These are phyloP conservation scores for Chascanopsetta lugubris DNA, from an alignment of 2,113 vertebrate genomes.

Conservation along the genomic window DNA sequence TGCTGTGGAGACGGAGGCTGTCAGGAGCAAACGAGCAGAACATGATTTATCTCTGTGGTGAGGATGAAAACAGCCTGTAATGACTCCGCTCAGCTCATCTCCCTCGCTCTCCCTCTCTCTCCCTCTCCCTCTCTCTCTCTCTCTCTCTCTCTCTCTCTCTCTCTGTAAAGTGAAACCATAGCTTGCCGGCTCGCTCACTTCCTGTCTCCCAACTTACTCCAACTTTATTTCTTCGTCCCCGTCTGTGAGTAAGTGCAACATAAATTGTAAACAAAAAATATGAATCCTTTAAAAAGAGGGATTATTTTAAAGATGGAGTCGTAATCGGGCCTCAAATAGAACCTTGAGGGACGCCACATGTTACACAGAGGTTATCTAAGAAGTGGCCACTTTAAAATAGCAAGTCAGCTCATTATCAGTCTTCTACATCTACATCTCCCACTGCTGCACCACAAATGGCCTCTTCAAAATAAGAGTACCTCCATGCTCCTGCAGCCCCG, in stretches of 20 bases:
- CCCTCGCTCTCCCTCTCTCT: not conserved
- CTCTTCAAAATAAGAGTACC: constrained; percentile 39
- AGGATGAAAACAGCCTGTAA: constrained; percentile 61
- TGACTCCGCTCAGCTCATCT: constrained; percentile 47
- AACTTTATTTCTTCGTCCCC: constrained; percentile 5
- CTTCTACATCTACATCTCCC: too few relatives aligned
- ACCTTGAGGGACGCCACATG: constrained; percentile 11
- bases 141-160: too few relatives aligned
- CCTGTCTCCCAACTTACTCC: constrained; percentile 38
- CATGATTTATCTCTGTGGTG: constrained; percentile 56
- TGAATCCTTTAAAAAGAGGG: too few relatives aligned
- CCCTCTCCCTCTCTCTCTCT: too few relatives aligned
- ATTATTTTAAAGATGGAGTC: not conserved
- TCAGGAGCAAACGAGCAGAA: constrained; percentile 29
- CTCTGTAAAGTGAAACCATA: constrained; percentile 64
- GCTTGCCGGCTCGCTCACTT: constrained; percentile 47
- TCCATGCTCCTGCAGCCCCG: constrained; percentile 40
- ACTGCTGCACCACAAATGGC: constrained; percentile 18
- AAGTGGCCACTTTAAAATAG: not conserved
- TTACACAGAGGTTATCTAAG: not conserved
- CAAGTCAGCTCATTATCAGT: too few relatives aligned
- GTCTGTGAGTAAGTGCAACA: not conserved
- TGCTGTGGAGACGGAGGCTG: constrained; percentile 35
- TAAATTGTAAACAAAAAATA: not conserved
- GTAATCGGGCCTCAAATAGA: not conserved